These are phyloP conservation scores for Callimico goeldii DNA, from an alignment of 2,797 vertebrate genomes.

Conservation along the genomic window DNA sequence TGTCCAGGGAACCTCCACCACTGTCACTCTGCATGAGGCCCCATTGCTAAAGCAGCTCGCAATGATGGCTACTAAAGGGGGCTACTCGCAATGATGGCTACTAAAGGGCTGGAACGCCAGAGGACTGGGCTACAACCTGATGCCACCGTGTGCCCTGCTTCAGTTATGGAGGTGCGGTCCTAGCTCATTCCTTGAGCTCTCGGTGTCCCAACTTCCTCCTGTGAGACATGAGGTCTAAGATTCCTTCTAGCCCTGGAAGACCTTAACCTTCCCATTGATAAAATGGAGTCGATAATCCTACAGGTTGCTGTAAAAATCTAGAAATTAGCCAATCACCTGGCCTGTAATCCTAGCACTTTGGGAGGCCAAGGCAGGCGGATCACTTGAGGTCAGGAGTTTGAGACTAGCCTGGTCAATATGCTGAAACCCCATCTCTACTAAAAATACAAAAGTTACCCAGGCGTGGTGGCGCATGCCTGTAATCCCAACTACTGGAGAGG, in stretches of 20 bases:
- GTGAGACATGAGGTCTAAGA: background rate
- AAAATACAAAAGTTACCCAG: too few relatives aligned
- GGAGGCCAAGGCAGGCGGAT: background rate
- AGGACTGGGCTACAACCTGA: background rate
- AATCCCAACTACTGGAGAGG: background rate
- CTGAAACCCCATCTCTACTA: too few relatives aligned
- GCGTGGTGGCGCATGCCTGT: background rate
- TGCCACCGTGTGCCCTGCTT: accelerated
- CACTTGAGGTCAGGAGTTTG: background rate
- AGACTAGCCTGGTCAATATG: too few relatives aligned
- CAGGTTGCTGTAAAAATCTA: background rate
- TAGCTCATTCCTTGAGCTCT: background rate
- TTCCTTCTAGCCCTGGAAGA: background rate
- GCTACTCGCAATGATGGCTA: background rate
- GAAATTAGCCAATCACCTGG: background rate
- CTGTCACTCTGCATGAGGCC: accelerated
- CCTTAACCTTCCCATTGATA: background rate
- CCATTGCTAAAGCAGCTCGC: background rate
- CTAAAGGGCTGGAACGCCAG: background rate
- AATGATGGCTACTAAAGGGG: background rate
- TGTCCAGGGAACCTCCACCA: background rate
- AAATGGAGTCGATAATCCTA: background rate
- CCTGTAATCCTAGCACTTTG: background rate
- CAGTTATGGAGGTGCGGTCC: background rate
- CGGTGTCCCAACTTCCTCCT: background rate